A percentile compares a stretch with the other conserved stretches of the same genome.
Conservation (phyloP, 2,888 invertebrate genomes). For the Meliscaeva auricollis region DNA sequence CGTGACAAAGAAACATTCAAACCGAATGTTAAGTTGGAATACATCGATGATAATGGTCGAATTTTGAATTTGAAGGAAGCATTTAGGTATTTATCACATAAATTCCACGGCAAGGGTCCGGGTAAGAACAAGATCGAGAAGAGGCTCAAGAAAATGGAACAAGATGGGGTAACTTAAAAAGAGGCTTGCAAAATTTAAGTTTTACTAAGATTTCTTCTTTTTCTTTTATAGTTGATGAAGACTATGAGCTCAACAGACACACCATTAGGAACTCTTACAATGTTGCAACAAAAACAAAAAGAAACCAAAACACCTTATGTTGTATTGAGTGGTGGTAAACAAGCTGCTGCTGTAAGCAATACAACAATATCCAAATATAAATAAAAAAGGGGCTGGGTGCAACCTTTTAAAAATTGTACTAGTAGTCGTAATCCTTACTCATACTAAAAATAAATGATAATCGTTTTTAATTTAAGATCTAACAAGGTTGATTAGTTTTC, state of each 20-base stretch:
- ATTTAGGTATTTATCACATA: slow-evolving; percentile 97
- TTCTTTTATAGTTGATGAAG: slow-evolving; percentile 90
- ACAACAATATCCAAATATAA: slow-evolving; percentile 83
- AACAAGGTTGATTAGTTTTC: background rate
- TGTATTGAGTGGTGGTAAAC: slow-evolving; percentile 95
- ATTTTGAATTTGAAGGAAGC: slow-evolving; percentile 97
- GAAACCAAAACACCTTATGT: slow-evolving; percentile 97
- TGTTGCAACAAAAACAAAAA: slow-evolving; percentile 97
- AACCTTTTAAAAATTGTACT: slow-evolving; percentile 23
- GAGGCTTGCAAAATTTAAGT: background rate
- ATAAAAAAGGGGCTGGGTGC: slow-evolving; percentile 66
- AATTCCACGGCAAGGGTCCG: slow-evolving; percentile 99
- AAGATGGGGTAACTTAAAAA: slow-evolving; percentile 93
- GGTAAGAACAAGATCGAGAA: slow-evolving; percentile 99
- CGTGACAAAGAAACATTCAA: slow-evolving; percentile 95
- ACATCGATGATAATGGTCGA: slow-evolving; percentile 98
- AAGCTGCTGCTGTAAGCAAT: slow-evolving; percentile 83
- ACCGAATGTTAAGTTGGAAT: slow-evolving; percentile 97
- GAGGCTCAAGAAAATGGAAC: slow-evolving; percentile 95
- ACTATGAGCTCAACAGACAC: slow-evolving; percentile 99
- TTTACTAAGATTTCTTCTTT: background rate
- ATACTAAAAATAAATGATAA: slow-evolving; percentile 26
- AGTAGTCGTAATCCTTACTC: slow-evolving; percentile 24
- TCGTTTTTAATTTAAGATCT: slow-evolving; percentile 24
- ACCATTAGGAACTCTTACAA: slow-evolving; percentile 96